Percentiles rank a stretch among this genome's conserved stretches.
Evolutionary conservation across 2,888 invertebrate species (phyloP).

Genomic region (Tenthredo amoena): DNA sequence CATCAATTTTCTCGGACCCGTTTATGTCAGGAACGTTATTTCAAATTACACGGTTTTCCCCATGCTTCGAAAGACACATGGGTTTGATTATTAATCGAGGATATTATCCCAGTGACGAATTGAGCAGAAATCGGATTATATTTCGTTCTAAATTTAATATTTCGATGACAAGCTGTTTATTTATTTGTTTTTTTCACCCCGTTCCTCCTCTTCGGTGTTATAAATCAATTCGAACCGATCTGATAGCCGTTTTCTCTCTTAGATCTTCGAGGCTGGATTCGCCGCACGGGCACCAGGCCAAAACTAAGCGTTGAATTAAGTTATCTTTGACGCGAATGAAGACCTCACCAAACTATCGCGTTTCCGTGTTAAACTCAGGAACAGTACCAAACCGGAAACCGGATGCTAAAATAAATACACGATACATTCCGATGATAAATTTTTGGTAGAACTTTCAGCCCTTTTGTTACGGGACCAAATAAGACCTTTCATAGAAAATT

Average conservation of each 20-base stretch:
- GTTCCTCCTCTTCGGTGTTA: neutral
- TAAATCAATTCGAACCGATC: conserved; percentile 17
- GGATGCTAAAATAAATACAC: conserved; percentile 4
- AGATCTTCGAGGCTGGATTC: neutral
- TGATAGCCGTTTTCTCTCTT: conserved; percentile 16
- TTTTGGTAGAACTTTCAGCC: neutral
- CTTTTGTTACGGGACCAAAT: neutral
- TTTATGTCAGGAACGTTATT: neutral
- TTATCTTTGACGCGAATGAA: conserved; percentile 38
- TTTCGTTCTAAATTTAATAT: neutral
- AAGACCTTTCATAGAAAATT: neutral
- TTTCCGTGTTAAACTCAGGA: conserved; percentile 3
- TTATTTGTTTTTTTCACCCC: neutral
- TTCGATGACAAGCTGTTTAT: neutral
- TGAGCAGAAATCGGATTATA: neutral
- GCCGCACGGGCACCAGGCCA: conserved; percentile 20
- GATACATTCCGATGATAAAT: neutral
- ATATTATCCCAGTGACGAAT: neutral
- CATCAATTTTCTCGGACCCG: neutral
- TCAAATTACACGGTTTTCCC: neutral
- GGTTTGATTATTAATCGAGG: neutral
- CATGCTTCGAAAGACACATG: neutral
- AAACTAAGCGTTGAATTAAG: conserved; percentile 39
- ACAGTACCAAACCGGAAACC: conserved; percentile 10
- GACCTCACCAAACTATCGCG: conserved; percentile 21